A percentile compares a stretch with the other conserved stretches of the same genome.
phyloP scores from a whole-genome alignment of 2,888 invertebrate species.

The Xylocampa areola region DNA sequence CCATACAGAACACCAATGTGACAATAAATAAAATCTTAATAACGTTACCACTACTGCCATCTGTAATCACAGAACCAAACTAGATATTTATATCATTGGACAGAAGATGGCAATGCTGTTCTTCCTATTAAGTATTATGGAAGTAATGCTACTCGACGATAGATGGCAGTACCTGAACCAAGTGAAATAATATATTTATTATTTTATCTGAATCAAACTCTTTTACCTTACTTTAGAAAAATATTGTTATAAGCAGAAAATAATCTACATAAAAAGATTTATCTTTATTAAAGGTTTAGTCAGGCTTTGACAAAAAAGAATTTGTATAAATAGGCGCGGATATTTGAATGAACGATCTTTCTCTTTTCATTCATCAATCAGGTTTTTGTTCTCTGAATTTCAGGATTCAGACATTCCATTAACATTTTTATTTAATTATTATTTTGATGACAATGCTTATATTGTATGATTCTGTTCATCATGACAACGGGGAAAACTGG shows the following conservation, averaged over 20 bases:
- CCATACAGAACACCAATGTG: too few relatives aligned
- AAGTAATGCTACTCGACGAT: conserved; percentile 56
- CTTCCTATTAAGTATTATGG: neutral
- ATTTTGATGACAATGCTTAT: neutral
- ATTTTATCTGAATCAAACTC: too few relatives aligned
- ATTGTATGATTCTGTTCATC: neutral
- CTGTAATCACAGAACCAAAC: neutral
- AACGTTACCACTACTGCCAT: conserved; percentile 3
- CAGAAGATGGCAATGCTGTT: conserved; percentile 10
- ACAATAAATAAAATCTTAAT: neutral
- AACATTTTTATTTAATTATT: neutral
- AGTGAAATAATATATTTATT: neutral
- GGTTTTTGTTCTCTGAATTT: neutral
- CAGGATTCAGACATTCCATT: neutral
- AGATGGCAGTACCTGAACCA: conserved; percentile 56
- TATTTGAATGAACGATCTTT: conserved; percentile 43
- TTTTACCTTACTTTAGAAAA: too few relatives aligned
- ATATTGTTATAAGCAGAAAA: too few relatives aligned
- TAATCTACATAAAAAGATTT: too few relatives aligned
- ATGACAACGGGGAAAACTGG: conserved; percentile 63
- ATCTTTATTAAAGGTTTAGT: too few relatives aligned
- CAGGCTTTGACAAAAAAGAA: neutral
- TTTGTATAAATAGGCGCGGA: conserved; percentile 31
- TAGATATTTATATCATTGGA: neutral
- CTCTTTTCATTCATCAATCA: conserved; percentile 11